Evolutionary conservation across 2,113 vertebrate species (phyloP).

Genomic region (Falcunculus frontatus): DNA sequence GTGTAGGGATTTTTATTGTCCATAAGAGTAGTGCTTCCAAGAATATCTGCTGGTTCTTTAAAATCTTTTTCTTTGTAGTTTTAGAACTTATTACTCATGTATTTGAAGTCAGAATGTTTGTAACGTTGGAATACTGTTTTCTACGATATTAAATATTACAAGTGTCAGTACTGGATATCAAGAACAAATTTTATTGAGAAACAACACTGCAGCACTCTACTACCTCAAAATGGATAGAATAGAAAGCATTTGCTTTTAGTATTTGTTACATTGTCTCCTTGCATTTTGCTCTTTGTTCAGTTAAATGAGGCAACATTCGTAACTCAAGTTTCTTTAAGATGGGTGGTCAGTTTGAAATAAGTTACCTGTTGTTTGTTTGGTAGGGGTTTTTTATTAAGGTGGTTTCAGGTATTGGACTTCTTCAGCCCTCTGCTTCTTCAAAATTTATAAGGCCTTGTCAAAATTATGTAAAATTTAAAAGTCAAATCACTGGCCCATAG

Average conservation of each 20-base stretch:
- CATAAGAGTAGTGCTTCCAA: background rate
- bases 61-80: background rate
- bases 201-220: background rate
- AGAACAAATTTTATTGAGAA: background rate
- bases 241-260: background rate
- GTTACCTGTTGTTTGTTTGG: background rate
- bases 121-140: background rate
- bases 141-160: background rate
- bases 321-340: background rate
- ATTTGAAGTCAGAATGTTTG: background rate
- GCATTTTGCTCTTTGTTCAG: background rate
- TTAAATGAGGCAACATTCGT: background rate
- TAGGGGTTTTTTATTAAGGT: background rate
- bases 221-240: background rate
- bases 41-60: background rate
- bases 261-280: background rate
- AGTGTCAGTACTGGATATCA: background rate
- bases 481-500: background rate
- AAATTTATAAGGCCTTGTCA: background rate
- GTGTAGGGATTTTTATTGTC: conserved; percentile 23
- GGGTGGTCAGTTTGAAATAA: background rate
- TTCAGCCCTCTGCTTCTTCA: background rate
- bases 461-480: background rate
- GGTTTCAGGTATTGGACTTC: background rate
- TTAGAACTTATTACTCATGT: background rate